Evolutionary conservation across 2,888 invertebrate genomes (phyloP).

Genomic region (Synergus laeviventris): DNA sequence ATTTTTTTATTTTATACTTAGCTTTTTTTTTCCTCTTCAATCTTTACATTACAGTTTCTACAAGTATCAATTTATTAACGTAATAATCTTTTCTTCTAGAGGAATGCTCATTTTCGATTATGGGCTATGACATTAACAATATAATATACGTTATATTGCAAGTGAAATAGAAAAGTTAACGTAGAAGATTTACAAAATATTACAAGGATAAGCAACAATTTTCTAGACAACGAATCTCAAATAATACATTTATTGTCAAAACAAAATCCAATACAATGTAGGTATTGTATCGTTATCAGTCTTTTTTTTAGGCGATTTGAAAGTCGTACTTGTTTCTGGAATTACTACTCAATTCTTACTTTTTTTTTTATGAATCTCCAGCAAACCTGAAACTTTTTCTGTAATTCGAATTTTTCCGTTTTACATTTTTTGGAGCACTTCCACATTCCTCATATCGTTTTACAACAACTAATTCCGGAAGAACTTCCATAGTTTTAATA

Average conservation of each 20-base stretch:
- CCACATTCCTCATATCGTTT: slow-evolving; percentile 64
- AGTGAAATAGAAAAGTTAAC: neutral
- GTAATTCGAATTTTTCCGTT: slow-evolving; percentile 42
- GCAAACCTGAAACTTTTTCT: slow-evolving; percentile 77
- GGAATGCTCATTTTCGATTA: neutral
- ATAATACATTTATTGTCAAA: slow-evolving; percentile 1
- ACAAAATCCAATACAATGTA: neutral
- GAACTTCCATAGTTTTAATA: slow-evolving; percentile 53
- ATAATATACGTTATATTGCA: neutral
- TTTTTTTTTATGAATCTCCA: slow-evolving; percentile 75
- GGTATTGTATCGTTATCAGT: neutral
- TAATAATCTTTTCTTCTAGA: neutral
- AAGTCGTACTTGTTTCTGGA: neutral
- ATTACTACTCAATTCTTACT: slow-evolving; percentile 39
- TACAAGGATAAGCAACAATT: neutral
- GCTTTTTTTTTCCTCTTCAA: neutral
- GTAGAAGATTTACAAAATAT: neutral
- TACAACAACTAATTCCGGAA: slow-evolving; percentile 60
- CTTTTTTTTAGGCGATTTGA: neutral
- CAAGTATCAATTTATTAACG: too few relatives aligned
- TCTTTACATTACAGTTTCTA: neutral
- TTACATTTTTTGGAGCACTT: slow-evolving; percentile 49
- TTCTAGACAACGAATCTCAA: neutral
- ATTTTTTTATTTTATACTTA: neutral
- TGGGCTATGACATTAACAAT: neutral